These are phyloP conservation scores for Cichladusa arquata DNA, from an alignment of 2,113 vertebrate species.

Conservation along the genomic window DNA sequence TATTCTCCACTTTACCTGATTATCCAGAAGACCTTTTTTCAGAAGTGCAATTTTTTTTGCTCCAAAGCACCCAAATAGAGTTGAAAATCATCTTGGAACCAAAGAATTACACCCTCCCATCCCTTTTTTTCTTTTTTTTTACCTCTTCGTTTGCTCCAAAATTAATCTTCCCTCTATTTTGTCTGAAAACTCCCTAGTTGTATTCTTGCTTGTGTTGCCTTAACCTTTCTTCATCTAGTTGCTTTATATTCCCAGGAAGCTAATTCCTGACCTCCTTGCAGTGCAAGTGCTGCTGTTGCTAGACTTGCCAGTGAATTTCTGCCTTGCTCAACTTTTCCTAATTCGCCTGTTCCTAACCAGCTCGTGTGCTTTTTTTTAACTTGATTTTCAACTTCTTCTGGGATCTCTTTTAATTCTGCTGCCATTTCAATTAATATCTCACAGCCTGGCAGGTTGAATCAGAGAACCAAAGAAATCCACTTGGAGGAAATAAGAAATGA, in stretches of 20 bases:
- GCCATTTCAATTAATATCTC: neutral
- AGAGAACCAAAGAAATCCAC: neutral
- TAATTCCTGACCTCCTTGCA: neutral
- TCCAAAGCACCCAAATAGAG: neutral
- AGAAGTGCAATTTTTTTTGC: neutral
- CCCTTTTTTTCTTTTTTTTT: neutral
- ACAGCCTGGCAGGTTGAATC: neutral
- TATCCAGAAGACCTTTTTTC: neutral
- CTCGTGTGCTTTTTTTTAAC: neutral
- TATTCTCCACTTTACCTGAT: neutral
- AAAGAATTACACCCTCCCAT: rapidly evolving
- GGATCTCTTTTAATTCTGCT: neutral
- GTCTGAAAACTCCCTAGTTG: neutral
- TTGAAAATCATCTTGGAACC: neutral
- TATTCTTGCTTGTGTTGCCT: neutral
- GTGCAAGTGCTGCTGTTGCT: neutral
- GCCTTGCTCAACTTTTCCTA: neutral
- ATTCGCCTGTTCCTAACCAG: neutral
- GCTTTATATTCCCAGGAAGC: neutral
- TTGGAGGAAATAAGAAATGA: neutral
- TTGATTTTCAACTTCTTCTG: neutral
- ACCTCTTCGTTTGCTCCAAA: neutral
- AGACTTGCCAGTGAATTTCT: neutral
- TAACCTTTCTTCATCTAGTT: neutral
- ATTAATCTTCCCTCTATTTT: neutral